phyloP scores from a whole-genome alignment of 2,797 vertebrate species.

The Chrosomus eos region DNA sequence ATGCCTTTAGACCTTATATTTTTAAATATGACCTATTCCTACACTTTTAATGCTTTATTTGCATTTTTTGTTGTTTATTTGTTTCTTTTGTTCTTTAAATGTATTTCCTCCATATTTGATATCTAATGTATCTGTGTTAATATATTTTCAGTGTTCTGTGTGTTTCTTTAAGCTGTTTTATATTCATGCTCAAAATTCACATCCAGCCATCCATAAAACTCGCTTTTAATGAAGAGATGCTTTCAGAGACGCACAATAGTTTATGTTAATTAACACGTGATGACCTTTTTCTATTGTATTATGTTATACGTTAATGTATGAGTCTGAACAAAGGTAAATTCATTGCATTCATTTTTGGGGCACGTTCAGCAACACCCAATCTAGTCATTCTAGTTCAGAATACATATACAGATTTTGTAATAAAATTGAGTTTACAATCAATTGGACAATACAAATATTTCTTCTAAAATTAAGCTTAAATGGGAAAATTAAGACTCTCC shows the following conservation, averaged over 20 bases:
- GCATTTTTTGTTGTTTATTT: not conserved
- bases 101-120: not conserved
- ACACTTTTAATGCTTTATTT: not conserved
- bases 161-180: not conserved
- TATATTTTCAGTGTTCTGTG: not conserved
- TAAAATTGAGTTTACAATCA: not conserved
- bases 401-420: not conserved
- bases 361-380: not conserved
- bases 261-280: constrained; percentile 17
- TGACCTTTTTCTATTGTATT: constrained; percentile 15
- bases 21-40: not conserved
- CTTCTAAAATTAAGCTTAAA: not conserved
- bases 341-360: not conserved
- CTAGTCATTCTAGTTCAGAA: not conserved
- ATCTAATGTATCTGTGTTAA: not conserved
- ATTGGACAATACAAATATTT: not conserved
- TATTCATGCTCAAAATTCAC: constrained; percentile 23
- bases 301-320: not conserved
- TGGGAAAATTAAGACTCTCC: not conserved
- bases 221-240: not conserved
- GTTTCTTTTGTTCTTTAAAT: not conserved
- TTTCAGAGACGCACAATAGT: constrained; percentile 10
- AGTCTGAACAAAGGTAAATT: constrained; percentile 8
- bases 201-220: constrained; percentile 44
- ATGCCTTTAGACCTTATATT: not conserved